Evolutionary conservation across 2,113 vertebrate genomes (phyloP).

Genomic region (Grammomys surdaster): DNA sequence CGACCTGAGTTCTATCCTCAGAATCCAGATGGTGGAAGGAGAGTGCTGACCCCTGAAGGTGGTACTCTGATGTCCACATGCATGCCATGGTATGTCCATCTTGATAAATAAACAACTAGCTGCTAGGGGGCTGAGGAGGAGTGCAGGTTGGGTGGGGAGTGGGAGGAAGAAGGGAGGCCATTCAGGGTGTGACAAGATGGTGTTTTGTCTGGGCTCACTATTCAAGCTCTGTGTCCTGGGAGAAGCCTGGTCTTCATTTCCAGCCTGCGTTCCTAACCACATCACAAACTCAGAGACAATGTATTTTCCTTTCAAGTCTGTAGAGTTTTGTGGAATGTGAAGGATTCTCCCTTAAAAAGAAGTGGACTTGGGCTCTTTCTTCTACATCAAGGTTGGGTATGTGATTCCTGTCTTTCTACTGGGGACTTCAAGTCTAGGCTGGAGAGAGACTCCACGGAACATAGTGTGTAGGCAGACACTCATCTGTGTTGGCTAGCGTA

Average conservation of each 20-base stretch:
- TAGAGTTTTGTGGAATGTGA: not conserved
- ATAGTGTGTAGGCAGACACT: fast-evolving
- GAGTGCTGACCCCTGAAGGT: not conserved
- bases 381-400: not conserved
- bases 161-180: not conserved
- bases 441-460: too few relatives aligned
- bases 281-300: not conserved
- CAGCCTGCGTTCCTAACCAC: not conserved
- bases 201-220: not conserved
- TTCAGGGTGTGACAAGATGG: not conserved
- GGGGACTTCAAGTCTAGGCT: too few relatives aligned
- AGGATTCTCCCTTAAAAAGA: not conserved
- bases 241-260: not conserved
- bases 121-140: fast-evolving
- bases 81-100: not conserved
- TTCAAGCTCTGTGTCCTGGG: not conserved
- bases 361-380: not conserved
- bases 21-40: not conserved
- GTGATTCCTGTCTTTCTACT: not conserved
- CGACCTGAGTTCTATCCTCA: not conserved
- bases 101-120: not conserved
- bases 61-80: not conserved
- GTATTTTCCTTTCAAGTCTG: not conserved
- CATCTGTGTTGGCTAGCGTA: not conserved
- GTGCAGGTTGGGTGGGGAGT: too few relatives aligned